Base-by-base conservation (phyloP, 2,797 vertebrate genomes). In the Enteromius afrohamiltoni region DNA sequence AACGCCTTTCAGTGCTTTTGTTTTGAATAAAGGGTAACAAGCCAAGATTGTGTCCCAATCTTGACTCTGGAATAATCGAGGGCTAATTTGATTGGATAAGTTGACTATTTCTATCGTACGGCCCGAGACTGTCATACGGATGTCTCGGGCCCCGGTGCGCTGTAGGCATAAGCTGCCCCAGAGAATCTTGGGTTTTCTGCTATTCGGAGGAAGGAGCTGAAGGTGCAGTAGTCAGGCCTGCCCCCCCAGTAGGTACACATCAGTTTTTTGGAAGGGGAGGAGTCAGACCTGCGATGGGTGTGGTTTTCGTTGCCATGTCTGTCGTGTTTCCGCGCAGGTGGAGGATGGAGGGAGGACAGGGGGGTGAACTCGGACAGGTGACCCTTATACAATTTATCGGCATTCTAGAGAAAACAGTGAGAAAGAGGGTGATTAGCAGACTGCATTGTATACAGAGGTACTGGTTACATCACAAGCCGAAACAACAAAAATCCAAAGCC, bases 361-460 rank as follows among this genome's bases (percentile, higher is more conserved):
- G 95, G 96, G 86, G 95, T 95, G 91, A 96, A 96, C 93, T 97
- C 96, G 0, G 96, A 95, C 87, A 96, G 90, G 87, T 93, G 93
- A 84, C 96, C 95, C 87, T 91, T 89, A 91, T 94, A 94, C 53
- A 94, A 93, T 86, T 92, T 93, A 0, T 95, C 93, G 74, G 94
- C 91, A 51, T 94, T 94, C 98, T 99, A 94, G 85, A 77, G 67
- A 21, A 85, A 77, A 83, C n/a, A 83, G 34, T 3, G 42, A 53
- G 79, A 45, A 47, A 82, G 5, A 69, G 5, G 64, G 29, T 60
- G 64, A 26, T 83, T 51, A 80, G 49, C n/a, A 6, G 45, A 53
- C 3, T 51, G 40, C 14, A 55, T 26, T 49, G 53, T 19, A 11
- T 13, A 47, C 13, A 68, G 7, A 51, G 29, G 55, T 17, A 37